phyloP scores from a whole-genome alignment of 1,140 invertebrate species.

The Zaprionus ornatus region DNA sequence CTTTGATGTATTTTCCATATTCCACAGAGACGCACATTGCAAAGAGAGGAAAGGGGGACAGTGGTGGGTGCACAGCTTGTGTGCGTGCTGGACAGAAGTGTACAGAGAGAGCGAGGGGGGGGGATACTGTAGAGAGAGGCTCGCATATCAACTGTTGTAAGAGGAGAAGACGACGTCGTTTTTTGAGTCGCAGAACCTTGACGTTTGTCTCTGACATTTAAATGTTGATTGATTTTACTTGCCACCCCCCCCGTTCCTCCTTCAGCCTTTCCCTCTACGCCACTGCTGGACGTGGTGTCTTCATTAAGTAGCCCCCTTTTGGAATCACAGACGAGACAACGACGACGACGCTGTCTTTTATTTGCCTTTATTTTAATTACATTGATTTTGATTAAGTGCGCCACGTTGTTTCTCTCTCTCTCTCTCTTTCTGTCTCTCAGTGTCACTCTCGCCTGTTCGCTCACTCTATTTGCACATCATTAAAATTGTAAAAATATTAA shows the following conservation, averaged over 20 bases:
- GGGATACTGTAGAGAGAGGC: neutral
- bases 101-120: too few relatives aligned
- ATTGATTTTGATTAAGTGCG: conserved; percentile 74
- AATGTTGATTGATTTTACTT: conserved; percentile 71
- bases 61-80: conserved; percentile 9
- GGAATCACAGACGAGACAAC: conserved; percentile 7
- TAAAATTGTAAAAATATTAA: conserved; percentile 82
- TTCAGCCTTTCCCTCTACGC: neutral
- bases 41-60: neutral
- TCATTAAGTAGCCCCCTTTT: conserved; percentile 12
- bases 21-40: conserved; percentile 61
- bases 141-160: neutral
- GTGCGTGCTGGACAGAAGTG: neutral
- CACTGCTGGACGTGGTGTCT: neutral
- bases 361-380: conserved; percentile 75
- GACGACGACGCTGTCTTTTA: conserved; percentile 21
- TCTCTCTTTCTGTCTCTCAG: conserved; percentile 4
- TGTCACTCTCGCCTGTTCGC: neutral
- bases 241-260: neutral
- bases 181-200: conserved; percentile 18
- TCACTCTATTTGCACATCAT: conserved; percentile 76
- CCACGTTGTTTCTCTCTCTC: conserved; percentile 48
- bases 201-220: conserved; percentile 61
- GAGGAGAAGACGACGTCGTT: conserved; percentile 7
- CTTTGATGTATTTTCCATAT: conserved; percentile 79